phyloP scores from a whole-genome alignment of 2,797 vertebrate genomes.

The Sphaeramia orbicularis region DNA sequence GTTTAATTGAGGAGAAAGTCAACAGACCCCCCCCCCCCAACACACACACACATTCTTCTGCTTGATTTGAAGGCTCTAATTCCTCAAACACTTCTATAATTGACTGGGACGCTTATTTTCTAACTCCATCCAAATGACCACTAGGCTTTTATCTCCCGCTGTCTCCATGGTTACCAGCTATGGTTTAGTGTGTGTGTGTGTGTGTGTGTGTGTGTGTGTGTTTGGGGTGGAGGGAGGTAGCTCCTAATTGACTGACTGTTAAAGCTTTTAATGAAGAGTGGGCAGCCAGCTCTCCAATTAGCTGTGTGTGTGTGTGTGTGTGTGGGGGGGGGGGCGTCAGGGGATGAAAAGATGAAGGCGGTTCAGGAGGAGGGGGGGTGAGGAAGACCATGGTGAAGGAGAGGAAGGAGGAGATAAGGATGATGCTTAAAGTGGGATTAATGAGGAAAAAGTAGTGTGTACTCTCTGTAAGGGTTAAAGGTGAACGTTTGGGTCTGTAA shows the following conservation, averaged over 20 bases:
- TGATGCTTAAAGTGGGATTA: not conserved
- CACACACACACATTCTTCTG: not conserved
- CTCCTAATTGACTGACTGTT: constrained; percentile 81
- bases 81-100: constrained; percentile 61
- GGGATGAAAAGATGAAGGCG: too few relatives aligned
- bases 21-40: constrained; percentile 12
- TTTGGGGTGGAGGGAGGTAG: constrained; percentile 51
- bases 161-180: constrained; percentile 69
- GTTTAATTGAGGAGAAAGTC: constrained; percentile 68
- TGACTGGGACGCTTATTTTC: constrained; percentile 61
- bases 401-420: not conserved
- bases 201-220: too few relatives aligned
- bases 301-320: too few relatives aligned
- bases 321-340: too few relatives aligned
- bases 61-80: constrained; percentile 42
- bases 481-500: too few relatives aligned
- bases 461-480: too few relatives aligned
- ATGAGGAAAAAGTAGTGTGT: too few relatives aligned
- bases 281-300: constrained; percentile 71
- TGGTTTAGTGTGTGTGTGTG: constrained; percentile 38
- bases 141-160: constrained; percentile 58
- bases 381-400: too few relatives aligned
- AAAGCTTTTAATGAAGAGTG: constrained; percentile 80
- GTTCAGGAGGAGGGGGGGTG: too few relatives aligned
- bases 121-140: constrained; percentile 60